Percentiles rank a stretch among this genome's conserved stretches.
Conservation (phyloP, 2,888 invertebrate genomes). For the Torymus texanus region DNA sequence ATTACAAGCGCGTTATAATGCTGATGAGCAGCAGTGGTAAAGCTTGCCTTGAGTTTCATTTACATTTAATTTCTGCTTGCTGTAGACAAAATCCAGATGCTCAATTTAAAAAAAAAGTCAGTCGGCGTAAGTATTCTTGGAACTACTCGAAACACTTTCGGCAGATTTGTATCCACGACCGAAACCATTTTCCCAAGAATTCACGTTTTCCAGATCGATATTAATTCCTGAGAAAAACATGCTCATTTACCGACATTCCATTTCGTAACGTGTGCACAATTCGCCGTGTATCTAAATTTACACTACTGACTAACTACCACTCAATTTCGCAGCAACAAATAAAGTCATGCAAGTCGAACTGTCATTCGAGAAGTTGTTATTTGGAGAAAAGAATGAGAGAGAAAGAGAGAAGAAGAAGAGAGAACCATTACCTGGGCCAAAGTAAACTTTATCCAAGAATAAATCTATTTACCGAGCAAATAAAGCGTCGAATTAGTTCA, state of each 20-base stretch:
- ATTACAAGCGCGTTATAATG: constrained; percentile 1
- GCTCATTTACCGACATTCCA: not conserved
- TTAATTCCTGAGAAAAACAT: no score
- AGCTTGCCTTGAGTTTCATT: constrained; percentile 7
- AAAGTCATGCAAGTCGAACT: constrained; percentile 8
- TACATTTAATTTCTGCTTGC: constrained; percentile 28
- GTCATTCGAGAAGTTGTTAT: constrained; percentile 26
- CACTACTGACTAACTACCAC: not conserved
- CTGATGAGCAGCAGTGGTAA: not conserved
- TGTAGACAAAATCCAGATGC: constrained; percentile 10
- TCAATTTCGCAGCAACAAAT: constrained; percentile 20
- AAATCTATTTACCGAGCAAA: constrained; percentile 36
- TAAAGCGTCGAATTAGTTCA: not conserved
- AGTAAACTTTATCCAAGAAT: constrained; percentile 55
- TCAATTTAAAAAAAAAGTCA: not conserved
- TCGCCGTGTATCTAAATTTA: constrained; percentile 20
- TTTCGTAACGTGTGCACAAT: not conserved
- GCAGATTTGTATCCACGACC: no score
- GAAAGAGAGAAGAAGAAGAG: constrained; percentile 3
- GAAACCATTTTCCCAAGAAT: no score
- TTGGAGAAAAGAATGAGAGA: not conserved
- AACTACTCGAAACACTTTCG: no score
- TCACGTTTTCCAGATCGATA: no score
- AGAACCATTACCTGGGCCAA: constrained; percentile 49
- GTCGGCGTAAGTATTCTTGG: no score